These are phyloP conservation scores for Megaceryle torquata DNA, from an alignment of 2,113 vertebrate genomes.

Conservation along the genomic window DNA sequence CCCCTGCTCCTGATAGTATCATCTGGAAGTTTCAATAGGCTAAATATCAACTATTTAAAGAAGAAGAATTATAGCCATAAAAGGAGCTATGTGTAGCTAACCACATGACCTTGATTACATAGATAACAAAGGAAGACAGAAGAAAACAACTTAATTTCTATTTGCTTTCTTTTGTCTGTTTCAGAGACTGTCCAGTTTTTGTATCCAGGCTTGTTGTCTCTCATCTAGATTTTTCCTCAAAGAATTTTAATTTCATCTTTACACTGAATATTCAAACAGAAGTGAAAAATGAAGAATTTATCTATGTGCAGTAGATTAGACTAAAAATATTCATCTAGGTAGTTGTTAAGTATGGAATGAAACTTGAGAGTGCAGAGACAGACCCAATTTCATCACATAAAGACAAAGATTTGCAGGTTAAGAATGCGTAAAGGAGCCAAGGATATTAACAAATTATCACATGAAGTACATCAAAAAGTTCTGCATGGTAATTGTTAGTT, in stretches of 20 bases:
- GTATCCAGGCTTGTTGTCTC: background rate
- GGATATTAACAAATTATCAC: background rate
- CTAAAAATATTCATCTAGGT: background rate
- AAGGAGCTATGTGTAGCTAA: background rate
- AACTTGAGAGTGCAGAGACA: background rate
- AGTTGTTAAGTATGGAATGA: background rate
- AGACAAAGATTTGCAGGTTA: background rate
- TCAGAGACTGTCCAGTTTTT: background rate
- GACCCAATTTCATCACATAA: background rate
- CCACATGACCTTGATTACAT: background rate
- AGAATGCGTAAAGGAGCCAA: background rate
- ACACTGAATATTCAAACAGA: background rate
- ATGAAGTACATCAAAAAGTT: background rate
- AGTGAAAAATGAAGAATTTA: background rate
- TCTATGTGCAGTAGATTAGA: background rate
- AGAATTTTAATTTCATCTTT: background rate
- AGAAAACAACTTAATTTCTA: background rate
- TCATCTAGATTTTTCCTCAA: background rate
- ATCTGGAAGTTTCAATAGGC: background rate
- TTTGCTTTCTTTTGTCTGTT: background rate
- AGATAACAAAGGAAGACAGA: background rate
- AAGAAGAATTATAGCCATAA: background rate
- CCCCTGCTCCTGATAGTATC: background rate
- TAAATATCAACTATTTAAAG: background rate
- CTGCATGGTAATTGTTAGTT: background rate